Conservation (phyloP, 2,888 invertebrate species). For the Eilema griseolum region DNA sequence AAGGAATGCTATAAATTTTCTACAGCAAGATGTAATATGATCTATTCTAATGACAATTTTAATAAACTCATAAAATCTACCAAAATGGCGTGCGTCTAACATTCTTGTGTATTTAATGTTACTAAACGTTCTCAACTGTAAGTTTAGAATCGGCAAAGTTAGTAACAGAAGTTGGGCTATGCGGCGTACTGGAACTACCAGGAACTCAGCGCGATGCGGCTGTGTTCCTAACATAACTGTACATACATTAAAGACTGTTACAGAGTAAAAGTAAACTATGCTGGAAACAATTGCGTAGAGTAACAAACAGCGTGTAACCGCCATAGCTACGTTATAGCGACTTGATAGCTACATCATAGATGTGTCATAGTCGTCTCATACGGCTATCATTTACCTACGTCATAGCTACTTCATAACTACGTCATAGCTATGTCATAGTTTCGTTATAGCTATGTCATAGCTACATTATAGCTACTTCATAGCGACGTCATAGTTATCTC, state of each 20-base stretch:
- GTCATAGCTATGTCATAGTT: too few species aligned
- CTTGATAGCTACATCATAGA: too few species aligned
- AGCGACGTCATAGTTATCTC: too few species aligned
- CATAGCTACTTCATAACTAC: too few species aligned
- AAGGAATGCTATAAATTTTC: too few species aligned
- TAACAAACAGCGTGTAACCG: not conserved
- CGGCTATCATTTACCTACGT: not conserved
- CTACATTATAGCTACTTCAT: too few species aligned
- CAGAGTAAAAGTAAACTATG: not conserved
- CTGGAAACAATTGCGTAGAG: not conserved
- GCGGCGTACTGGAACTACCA: not conserved
- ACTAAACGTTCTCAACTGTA: constrained; percentile 7
- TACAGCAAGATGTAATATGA: not conserved
- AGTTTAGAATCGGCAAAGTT: constrained; percentile 7
- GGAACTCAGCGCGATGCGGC: not conserved
- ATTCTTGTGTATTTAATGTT: constrained; percentile 9
- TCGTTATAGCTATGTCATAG: too few species aligned
- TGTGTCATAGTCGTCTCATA: too few species aligned
- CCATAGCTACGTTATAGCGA: not conserved
- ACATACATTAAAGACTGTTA: not conserved
- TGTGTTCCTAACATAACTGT: not conserved
- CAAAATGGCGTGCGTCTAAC: not conserved
- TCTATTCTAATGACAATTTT: not conserved
- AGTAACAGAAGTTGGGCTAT: constrained; percentile 3
- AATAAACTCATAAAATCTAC: not conserved